A percentile compares a stretch with the other conserved stretches of the same genome.
These are phyloP conservation scores for Turnix velox DNA, from an alignment of 2,113 vertebrate genomes.

Conservation along the genomic window DNA sequence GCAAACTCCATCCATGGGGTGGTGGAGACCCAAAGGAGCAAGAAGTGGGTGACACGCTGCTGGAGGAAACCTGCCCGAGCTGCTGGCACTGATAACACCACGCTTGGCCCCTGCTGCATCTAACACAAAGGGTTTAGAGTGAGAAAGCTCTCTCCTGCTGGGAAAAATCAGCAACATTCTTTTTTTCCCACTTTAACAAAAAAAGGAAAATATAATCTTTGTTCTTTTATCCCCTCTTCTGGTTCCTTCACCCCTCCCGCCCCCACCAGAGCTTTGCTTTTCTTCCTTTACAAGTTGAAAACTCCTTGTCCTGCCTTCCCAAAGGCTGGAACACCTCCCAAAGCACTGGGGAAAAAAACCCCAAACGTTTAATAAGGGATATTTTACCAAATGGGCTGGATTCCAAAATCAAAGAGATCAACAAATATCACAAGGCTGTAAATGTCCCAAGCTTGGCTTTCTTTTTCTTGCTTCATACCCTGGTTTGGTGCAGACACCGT, in stretches of 20 bases:
- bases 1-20: background rate
- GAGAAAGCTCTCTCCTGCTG: background rate
- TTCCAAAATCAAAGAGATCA: background rate
- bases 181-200: background rate
- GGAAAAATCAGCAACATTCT: background rate
- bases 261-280: background rate
- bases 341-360: background rate
- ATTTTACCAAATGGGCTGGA: background rate
- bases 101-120: background rate
- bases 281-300: background rate
- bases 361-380: background rate
- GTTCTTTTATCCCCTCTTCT: background rate
- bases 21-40: background rate
- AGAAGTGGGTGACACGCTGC: rapidly evolving
- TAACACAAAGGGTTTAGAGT: background rate
- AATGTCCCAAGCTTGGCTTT: background rate
- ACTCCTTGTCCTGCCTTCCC: background rate
- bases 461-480: background rate
- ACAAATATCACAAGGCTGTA: background rate
- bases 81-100: background rate
- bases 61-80: background rate
- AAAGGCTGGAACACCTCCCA: background rate
- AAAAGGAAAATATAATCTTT: background rate
- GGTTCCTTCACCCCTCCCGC: background rate
- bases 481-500: rapidly evolving